Evolutionary conservation across 30 jellyfish, hydroid and myxozoan genomes (phyloP).

Genomic region (Chironex yamaguchii): DNA sequence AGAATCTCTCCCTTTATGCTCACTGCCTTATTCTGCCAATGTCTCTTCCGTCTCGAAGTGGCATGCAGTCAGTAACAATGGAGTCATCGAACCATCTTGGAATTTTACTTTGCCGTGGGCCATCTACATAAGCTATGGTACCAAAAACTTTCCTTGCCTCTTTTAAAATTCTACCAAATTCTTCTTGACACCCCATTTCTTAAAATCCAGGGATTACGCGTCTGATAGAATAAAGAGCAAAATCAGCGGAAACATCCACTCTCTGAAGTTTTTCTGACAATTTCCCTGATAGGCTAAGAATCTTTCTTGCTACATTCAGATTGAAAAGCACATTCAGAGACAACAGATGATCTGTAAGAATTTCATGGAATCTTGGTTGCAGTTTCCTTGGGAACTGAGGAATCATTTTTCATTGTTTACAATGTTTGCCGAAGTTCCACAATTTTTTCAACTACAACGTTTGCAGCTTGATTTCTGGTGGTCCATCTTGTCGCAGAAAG

Average conservation of each 20-base stretch:
- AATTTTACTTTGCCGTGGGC: not conserved
- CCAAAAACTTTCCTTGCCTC: not conserved
- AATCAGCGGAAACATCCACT: no score
- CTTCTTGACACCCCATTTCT: not conserved
- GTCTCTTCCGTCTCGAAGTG: no score
- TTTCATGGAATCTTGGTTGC: not conserved
- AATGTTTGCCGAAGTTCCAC: not conserved
- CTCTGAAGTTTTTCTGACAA: no score
- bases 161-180: not conserved
- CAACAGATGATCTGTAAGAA: not conserved
- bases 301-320: no score
- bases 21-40: no score
- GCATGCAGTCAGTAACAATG: no score
- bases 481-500: not conserved
- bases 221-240: no score
- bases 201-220: no score
- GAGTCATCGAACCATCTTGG: no score
- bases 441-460: not conserved
- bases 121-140: not conserved
- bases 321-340: not conserved
- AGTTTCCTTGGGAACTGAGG: not conserved
- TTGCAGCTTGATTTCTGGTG: not conserved
- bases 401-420: not conserved
- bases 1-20: no score
- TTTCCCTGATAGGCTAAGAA: no score